Evolutionary conservation across 2,797 vertebrate genomes (phyloP).

Genomic region (Urophycis tenuis): DNA sequence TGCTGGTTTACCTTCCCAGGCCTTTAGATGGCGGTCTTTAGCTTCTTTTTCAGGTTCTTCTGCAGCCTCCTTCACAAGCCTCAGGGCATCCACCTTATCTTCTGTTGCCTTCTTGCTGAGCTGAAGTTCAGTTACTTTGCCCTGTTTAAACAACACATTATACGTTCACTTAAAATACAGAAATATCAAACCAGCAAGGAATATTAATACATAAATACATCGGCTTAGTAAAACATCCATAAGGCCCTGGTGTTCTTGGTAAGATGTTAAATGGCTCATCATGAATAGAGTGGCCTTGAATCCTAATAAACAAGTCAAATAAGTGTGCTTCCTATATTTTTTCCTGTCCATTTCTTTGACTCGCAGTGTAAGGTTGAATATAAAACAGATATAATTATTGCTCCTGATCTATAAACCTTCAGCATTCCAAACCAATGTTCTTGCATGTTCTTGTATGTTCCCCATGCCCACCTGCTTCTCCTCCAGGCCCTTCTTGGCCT

Average conservation of each 20-base stretch:
- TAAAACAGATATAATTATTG: too few relatives aligned
- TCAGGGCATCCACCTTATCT: slow-evolving; percentile 72
- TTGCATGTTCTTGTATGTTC: background rate
- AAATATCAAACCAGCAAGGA: background rate
- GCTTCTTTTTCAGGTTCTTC: slow-evolving; percentile 86
- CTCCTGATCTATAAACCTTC: background rate
- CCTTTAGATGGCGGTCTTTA: slow-evolving; percentile 80
- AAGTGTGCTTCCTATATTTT: background rate
- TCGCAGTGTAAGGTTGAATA: background rate
- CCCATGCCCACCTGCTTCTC: slow-evolving; percentile 77
- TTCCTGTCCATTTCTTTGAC: background rate
- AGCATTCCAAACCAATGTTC: background rate
- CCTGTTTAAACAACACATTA: slow-evolving; percentile 50
- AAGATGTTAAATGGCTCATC: too few relatives aligned
- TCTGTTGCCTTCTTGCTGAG: slow-evolving; percentile 70
- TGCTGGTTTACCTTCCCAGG: slow-evolving; percentile 78
- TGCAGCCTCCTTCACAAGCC: slow-evolving; percentile 74
- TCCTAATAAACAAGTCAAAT: background rate
- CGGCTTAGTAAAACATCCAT: background rate
- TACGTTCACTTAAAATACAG: background rate
- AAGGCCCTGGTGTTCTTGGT: too few relatives aligned
- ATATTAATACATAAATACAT: background rate
- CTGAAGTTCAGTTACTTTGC: slow-evolving; percentile 71
- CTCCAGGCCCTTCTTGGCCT: slow-evolving; percentile 76
- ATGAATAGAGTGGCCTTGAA: background rate